Evolutionary conservation across 2,888 invertebrate genomes (phyloP), one percentile per base, ranked within the genome.

Genomic region (Cantharis rustica): DNA sequence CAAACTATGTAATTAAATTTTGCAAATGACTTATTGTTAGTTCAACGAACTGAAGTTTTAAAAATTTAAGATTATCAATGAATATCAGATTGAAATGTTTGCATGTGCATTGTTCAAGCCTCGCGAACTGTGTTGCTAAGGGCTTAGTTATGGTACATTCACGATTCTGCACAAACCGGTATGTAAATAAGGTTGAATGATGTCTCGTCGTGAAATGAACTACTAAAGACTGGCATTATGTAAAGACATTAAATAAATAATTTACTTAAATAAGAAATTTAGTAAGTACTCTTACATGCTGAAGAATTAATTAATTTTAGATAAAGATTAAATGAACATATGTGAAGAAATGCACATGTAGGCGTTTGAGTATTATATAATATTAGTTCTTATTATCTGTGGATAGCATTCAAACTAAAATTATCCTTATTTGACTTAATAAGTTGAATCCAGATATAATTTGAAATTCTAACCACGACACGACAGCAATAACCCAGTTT

Each of bases 171-270:
- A 70, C 78, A 76, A 76, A 81, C 81, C 80, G 80, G 81, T 81
- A 81, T 81, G 80, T 80, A 81, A 81, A 80, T 79, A 80, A 81
- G 81, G 74, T 79, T 76, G 77, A 73, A 71, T 75, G 79, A 78
- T 72, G 75, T 75, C 75, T 76, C 75, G 78, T 73, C 80, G 80
- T 80, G 79, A 80, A 80, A 78, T 79, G 73, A 71, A 72, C 75
- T 66, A 66, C 64, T 23, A 23, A 66, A 66, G 64, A 66, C n/a
- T 66, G 23, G 23, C 17, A 66, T 66, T 66, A 66, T 11, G n/a
- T 66, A 9, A 20, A 66, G 64, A 66, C 20, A 20, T 66, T 66
- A 20, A 66, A 23, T 66, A 66, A 66, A 66, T 66, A 66, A 66
- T 66, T 47, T 47, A 47, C 47, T 47, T 47, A 47, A 47, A 47